Evolutionary conservation across 2,888 invertebrate genomes (phyloP).

Genomic region (Pandemis corylana): DNA sequence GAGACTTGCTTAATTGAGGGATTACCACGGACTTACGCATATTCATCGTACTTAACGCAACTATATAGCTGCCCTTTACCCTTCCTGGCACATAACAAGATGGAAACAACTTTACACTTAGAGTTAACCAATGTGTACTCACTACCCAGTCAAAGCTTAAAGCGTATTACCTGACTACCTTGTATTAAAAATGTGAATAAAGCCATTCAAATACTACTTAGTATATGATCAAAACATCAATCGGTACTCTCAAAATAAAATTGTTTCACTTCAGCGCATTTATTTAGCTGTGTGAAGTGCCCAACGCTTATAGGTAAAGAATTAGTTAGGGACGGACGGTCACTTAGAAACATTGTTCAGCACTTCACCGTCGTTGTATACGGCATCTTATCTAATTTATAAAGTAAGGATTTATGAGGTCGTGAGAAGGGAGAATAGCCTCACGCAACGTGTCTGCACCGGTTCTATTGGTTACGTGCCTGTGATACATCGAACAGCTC

Average conservation of each 20-base stretch:
- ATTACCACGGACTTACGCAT: constrained; percentile 35
- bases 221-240: not conserved
- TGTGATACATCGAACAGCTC: constrained; percentile 66
- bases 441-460: constrained; percentile 70
- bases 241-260: not conserved
- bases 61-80: constrained; percentile 15
- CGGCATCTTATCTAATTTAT: constrained; percentile 73
- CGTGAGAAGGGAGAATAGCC: constrained; percentile 66
- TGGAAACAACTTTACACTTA: constrained; percentile 34
- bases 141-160: not conserved
- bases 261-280: not conserved
- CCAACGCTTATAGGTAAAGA: constrained; percentile 2
- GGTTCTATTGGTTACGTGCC: constrained; percentile 73
- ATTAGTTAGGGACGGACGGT: constrained; percentile 21
- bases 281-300: not conserved
- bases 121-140: constrained; percentile 5
- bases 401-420: constrained; percentile 73
- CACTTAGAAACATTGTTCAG: constrained; percentile 37
- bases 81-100: constrained; percentile 12
- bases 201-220: not conserved
- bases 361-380: constrained; percentile 30
- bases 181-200: not conserved
- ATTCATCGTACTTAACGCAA: constrained; percentile 26
- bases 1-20: constrained; percentile 31
- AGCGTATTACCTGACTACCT: not conserved